Percentiles rank a stretch among this genome's conserved stretches.
phyloP scores from a whole-genome alignment of 2,888 invertebrate species.

The Ernsta delagoae region DNA sequence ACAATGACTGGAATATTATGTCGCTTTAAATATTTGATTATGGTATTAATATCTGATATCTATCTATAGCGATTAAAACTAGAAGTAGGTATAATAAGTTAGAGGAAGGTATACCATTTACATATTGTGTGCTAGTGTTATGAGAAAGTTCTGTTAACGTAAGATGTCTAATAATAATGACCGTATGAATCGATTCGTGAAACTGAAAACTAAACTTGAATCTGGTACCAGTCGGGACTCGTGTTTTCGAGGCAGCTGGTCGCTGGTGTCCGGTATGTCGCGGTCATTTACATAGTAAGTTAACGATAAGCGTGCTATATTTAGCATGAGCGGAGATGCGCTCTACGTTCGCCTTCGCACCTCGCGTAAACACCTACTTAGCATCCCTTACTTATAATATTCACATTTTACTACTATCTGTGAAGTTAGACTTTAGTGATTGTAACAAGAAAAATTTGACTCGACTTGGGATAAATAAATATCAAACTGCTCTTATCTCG shows the following conservation, averaged over 20 bases:
- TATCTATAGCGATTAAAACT: too few relatives aligned
- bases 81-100: too few relatives aligned
- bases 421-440: background rate
- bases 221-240: conserved; percentile 61
- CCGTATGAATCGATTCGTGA: conserved; percentile 5
- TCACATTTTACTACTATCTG: background rate
- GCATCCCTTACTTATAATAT: conserved; percentile 24
- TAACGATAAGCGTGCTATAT: conserved; percentile 81
- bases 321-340: conserved; percentile 73
- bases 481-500: background rate
- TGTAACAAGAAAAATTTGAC: background rate
- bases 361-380: conserved; percentile 59
- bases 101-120: too few relatives aligned
- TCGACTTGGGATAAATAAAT: background rate
- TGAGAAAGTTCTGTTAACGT: too few relatives aligned
- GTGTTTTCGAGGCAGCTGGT: conserved; percentile 67
- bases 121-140: too few relatives aligned
- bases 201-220: conserved; percentile 53
- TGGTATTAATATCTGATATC: too few relatives aligned
- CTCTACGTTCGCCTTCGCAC: conserved; percentile 56
- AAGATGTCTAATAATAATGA: too few relatives aligned
- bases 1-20: conserved; percentile 16
- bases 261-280: conserved; percentile 75
- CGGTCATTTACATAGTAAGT: conserved; percentile 83
- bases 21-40: too few relatives aligned